phyloP scores from a whole-genome alignment of 2,113 vertebrate genomes.

The Cromileptes altivelis region DNA sequence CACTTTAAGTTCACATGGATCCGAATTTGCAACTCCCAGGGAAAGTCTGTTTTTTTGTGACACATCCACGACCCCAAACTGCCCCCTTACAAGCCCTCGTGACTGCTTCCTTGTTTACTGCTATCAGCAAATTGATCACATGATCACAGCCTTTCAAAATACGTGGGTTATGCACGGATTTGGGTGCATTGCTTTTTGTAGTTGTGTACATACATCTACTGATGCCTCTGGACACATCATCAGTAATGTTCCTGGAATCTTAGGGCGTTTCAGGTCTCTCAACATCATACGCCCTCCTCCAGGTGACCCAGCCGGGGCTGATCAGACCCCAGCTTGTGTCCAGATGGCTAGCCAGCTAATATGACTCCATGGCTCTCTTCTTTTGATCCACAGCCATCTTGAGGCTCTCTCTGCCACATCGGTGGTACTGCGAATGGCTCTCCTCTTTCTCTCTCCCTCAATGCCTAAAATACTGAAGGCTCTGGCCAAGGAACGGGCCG shows the following conservation, averaged over 20 bases:
- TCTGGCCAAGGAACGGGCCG: too few relatives aligned
- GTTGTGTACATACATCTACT: not conserved
- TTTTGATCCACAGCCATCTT: not conserved
- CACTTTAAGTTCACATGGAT: too few relatives aligned
- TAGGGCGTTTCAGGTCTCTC: not conserved
- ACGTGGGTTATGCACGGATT: too few relatives aligned
- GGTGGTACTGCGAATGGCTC: not conserved
- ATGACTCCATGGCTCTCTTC: too few relatives aligned
- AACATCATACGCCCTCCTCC: not conserved
- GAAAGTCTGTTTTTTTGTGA: too few relatives aligned
- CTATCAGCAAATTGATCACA: too few relatives aligned
- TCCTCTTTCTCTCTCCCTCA: not conserved
- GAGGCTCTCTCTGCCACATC: not conserved
- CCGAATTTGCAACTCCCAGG: too few relatives aligned
- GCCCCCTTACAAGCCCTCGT: too few relatives aligned
- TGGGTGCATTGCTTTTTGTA: too few relatives aligned
- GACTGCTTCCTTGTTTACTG: too few relatives aligned
- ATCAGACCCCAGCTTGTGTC: not conserved
- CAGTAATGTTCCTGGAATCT: not conserved
- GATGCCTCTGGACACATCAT: not conserved
- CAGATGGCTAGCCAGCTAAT: not conserved
- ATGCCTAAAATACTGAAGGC: not conserved
- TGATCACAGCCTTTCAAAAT: too few relatives aligned
- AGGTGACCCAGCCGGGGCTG: not conserved
- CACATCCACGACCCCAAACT: too few relatives aligned